Percentiles rank a stretch among this genome's conserved stretches.
Evolutionary conservation across 2,113 vertebrate species (phyloP).

Genomic region (Triplophysa siluroides): DNA sequence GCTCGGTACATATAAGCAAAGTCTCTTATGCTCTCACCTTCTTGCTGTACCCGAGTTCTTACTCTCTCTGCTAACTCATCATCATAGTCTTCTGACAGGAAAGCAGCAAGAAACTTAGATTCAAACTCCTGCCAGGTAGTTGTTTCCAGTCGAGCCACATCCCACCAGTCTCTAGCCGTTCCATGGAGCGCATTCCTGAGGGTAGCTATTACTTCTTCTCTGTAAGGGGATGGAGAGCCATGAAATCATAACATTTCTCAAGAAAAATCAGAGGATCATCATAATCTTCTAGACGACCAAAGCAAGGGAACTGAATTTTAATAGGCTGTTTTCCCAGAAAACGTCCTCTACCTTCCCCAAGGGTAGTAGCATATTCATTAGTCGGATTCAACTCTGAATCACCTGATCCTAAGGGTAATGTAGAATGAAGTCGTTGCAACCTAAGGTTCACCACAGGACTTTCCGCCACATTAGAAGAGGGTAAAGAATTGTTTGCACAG

Average conservation of each 20-base stretch:
- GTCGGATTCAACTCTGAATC: neutral
- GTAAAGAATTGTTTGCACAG: neutral
- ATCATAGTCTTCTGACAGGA: neutral
- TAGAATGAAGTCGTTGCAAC: neutral
- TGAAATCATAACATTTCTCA: neutral
- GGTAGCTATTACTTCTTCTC: no score
- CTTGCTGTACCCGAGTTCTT: neutral
- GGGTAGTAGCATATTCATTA: neutral
- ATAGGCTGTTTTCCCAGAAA: neutral
- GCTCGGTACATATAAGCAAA: neutral
- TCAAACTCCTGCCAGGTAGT: neutral
- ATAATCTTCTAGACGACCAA: neutral
- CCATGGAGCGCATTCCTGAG: neutral
- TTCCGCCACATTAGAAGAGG: neutral
- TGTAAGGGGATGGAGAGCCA: no score
- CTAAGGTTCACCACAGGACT: neutral
- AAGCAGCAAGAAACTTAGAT: neutral
- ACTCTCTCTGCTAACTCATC: neutral
- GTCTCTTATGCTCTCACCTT: neutral
- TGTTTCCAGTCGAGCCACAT: neutral
- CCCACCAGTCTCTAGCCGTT: neutral
- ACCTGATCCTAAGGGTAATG: neutral
- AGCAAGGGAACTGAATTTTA: neutral
- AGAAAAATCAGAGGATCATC: neutral
- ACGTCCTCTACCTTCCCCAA: neutral